Evolutionary conservation across 1,140 invertebrate genomes (phyloP).

Genomic region (Microplitis demolitor): DNA sequence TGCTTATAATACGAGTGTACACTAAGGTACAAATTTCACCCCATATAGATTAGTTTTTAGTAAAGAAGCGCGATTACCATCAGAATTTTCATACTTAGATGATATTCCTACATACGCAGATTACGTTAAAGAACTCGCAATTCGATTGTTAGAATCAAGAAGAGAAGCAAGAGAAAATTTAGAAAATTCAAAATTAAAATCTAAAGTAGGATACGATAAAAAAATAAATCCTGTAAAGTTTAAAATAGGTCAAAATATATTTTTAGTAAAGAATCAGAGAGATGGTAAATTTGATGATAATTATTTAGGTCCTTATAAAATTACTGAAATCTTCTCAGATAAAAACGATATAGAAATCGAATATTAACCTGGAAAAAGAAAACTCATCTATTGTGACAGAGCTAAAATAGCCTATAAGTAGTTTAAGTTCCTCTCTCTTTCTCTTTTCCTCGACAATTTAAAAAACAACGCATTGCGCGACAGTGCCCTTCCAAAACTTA

Average conservation of each 20-base stretch:
- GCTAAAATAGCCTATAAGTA: neutral
- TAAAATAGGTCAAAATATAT: neutral
- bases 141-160: neutral
- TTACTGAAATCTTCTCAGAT: conserved; percentile 13
- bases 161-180: neutral
- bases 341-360: conserved; percentile 14
- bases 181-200: neutral
- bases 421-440: too few species aligned
- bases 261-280: neutral
- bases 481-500: too few species aligned
- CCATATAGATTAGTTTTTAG: conserved; percentile 21
- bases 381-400: neutral
- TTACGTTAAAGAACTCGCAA: neutral
- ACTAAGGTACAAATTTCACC: conserved; percentile 17
- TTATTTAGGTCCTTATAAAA: conserved; percentile 9
- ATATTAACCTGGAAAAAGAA: neutral
- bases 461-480: too few species aligned
- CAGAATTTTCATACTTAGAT: neutral
- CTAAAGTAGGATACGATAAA: neutral
- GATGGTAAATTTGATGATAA: conserved; percentile 7
- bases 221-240: neutral
- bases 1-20: conserved; percentile 21
- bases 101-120: conserved; percentile 14
- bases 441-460: too few species aligned
- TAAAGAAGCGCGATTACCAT: conserved; percentile 8